Base-by-base conservation (phyloP, 1,140 invertebrate species). In the Zaprionus gabonicus region DNA sequence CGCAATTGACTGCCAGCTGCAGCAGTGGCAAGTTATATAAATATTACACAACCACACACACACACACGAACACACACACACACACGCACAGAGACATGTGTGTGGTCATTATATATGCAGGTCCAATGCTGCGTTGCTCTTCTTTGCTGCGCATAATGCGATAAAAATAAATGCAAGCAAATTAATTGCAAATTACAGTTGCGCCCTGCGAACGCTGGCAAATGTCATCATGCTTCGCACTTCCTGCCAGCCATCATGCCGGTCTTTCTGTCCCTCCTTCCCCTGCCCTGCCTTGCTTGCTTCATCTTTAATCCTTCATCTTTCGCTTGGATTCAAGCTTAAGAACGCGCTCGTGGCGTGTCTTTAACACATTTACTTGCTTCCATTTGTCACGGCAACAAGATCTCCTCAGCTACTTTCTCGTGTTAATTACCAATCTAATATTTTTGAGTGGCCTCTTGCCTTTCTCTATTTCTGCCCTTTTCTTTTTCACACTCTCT, bases 1-100 rank as follows among this genome's bases (percentile, higher is more conserved):
- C 64, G 59, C 66, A 64, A 71, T 65, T 71, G 58, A 57, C 53
- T 66, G 41, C n/a, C 68, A 75, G 49, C 51, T 57, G 25, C 49
- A 64, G 25, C 36, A 71, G 27, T 53, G 27, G 31, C 46, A 55
- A 65, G 49, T 13, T 31, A 67, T 17, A 25, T 41, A 41, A 25
- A 41, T 28, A 66, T 13, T 9, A 56, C 23, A 56, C 23, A 53
- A n/a, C 57, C 27, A 27, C 25, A 17, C 12, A 1, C 25, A 13
- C 27, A 31, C 28, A 27, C 25, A 17, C 12, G 0, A 15, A 13
- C 27, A 31, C 28, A 15, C 9, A 31, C 4, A 20, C 15, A 27
- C 23, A 9, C n/a, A 17, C 41, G n/a, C 41, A 46, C n/a, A 46
- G n/a, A 15, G 6, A n/a, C 13, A 5, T 41, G 5, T 6, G 13